phyloP scores from a whole-genome alignment of 2,888 invertebrate species.

The Hesperia comma region DNA sequence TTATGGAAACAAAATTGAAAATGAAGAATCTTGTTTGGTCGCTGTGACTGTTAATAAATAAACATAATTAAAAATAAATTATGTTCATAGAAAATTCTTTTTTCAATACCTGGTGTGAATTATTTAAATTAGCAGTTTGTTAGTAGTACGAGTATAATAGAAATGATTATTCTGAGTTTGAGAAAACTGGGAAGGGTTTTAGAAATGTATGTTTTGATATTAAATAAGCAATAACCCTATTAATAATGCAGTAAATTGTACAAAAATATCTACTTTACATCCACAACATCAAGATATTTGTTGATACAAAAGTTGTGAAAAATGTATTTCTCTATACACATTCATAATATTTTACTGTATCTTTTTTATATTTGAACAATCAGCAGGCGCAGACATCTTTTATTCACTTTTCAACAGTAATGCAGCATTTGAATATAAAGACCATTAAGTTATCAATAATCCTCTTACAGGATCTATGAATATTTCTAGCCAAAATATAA shows the following conservation, averaged over 20 bases:
- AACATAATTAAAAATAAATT: too few species aligned
- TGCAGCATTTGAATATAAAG: background rate
- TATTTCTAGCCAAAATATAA: conserved; percentile 15
- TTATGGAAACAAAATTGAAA: too few species aligned
- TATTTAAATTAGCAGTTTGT: too few species aligned
- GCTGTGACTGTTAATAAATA: too few species aligned
- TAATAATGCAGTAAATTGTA: background rate
- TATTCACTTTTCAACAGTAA: background rate
- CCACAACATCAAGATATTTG: background rate
- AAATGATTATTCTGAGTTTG: too few species aligned
- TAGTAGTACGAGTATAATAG: too few species aligned
- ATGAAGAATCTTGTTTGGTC: too few species aligned
- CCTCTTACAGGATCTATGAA: background rate
- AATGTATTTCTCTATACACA: background rate
- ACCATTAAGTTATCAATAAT: background rate
- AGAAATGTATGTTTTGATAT: too few species aligned
- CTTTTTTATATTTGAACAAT: conserved; percentile 9
- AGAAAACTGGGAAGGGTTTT: too few species aligned
- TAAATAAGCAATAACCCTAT: too few species aligned
- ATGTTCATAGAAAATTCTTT: too few species aligned
- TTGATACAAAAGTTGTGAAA: background rate
- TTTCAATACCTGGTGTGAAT: too few species aligned
- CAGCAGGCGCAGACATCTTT: background rate
- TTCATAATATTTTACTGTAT: background rate
- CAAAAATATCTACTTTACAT: background rate